phyloP scores from a whole-genome alignment of 2,113 vertebrate genomes.

The Triplophysa dalaica region DNA sequence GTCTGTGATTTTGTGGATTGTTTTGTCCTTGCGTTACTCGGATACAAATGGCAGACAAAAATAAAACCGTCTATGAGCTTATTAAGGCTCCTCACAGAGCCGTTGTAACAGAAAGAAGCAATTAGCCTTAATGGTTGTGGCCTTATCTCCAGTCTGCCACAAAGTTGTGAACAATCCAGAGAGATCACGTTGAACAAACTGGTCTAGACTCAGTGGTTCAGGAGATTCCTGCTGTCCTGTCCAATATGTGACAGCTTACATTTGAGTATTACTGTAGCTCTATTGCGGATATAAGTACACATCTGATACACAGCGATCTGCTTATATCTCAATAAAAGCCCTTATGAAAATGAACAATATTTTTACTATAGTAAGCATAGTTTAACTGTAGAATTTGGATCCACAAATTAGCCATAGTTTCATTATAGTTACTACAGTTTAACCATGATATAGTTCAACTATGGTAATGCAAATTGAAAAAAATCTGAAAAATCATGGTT shows the following conservation, averaged over 20 bases:
- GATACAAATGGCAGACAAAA: slow-evolving; percentile 7
- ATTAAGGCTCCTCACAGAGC: slow-evolving; percentile 1
- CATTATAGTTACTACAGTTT: no score
- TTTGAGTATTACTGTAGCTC: no score
- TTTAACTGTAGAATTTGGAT: no score
- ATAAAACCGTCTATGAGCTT: slow-evolving; percentile 9
- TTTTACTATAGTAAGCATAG: no score
- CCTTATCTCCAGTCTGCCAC: background rate
- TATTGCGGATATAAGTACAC: no score
- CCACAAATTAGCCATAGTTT: no score
- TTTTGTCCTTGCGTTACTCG: slow-evolving; percentile 2
- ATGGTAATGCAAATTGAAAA: no score
- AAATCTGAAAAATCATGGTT: no score
- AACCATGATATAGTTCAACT: no score
- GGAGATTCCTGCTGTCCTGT: background rate
- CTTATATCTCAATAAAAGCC: no score
- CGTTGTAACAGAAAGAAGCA: slow-evolving; percentile 10
- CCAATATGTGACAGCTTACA: background rate
- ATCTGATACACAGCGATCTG: no score
- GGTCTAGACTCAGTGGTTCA: slow-evolving; percentile 1
- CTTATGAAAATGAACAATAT: no score
- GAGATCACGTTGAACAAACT: background rate
- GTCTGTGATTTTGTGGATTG: slow-evolving; percentile 16
- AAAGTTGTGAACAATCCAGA: background rate
- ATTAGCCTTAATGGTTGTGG: slow-evolving; percentile 1